These are phyloP conservation scores for Psittacula echo DNA, from an alignment of 2,797 vertebrate genomes.

Conservation along the genomic window DNA sequence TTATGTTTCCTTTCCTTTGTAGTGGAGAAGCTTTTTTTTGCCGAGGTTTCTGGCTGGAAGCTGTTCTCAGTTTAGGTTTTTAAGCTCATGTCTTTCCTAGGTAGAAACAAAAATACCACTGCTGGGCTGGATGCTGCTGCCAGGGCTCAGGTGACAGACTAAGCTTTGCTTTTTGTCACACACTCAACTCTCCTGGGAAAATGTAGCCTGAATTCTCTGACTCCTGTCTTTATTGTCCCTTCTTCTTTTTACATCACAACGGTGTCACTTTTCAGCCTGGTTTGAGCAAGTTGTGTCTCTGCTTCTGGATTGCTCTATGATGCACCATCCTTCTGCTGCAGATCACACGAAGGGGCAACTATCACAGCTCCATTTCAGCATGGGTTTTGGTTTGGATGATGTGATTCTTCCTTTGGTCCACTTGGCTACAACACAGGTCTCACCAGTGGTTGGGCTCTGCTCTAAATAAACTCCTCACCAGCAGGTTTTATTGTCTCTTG, in stretches of 20 bases:
- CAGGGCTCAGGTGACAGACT: background rate
- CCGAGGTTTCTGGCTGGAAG: background rate
- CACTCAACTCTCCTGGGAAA: background rate
- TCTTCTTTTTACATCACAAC: background rate
- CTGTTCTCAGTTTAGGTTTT: slow-evolving; percentile 1
- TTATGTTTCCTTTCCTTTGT: slow-evolving; percentile 38
- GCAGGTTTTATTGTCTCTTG: background rate
- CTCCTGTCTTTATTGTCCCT: background rate
- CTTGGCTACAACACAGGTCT: background rate
- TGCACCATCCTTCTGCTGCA: background rate
- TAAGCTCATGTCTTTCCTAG: background rate
- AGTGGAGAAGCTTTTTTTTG: background rate
- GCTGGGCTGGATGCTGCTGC: background rate
- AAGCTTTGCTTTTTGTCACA: background rate
- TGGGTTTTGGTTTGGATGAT: background rate
- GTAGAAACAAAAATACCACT: background rate
- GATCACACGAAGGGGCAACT: background rate
- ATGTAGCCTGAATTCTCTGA: background rate
- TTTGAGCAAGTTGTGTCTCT: background rate
- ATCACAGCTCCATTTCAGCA: accelerated
- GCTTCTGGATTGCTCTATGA: background rate
- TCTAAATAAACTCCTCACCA: slow-evolving; percentile 7
- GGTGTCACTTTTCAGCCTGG: background rate
- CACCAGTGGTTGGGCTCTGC: background rate
- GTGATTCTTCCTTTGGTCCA: background rate